phyloP scores from a whole-genome alignment of 2,797 vertebrate genomes.

The Gila robusta region DNA sequence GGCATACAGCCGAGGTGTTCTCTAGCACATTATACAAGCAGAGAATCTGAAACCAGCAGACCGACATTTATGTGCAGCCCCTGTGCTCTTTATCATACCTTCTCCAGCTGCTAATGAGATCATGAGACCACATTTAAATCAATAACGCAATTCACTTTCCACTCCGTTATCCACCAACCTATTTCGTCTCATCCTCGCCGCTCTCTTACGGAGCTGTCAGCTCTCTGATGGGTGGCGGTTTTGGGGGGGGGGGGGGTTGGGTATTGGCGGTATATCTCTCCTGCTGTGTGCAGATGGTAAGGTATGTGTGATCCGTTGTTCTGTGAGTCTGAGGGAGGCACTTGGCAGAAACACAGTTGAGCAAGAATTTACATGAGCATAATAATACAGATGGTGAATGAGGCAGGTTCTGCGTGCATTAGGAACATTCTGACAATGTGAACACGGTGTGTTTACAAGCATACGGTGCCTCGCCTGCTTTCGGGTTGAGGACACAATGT shows the following conservation, averaged over 20 bases:
- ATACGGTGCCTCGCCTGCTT: neutral
- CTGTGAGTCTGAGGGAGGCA: conserved; percentile 8
- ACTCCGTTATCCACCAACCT: conserved; percentile 15
- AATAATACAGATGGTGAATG: conserved; percentile 43
- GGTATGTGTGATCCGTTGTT: conserved; percentile 36
- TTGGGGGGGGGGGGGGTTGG: neutral
- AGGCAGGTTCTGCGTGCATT: neutral
- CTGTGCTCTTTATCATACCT: conserved; percentile 31
- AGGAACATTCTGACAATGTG: conserved; percentile 19
- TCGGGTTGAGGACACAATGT: neutral
- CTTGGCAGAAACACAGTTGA: conserved; percentile 29
- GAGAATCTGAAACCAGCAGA: conserved; percentile 31
- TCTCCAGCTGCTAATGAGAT: conserved; percentile 6
- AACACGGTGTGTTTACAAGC: conserved; percentile 13
- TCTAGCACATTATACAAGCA: conserved; percentile 21
- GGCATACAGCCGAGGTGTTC: conserved; percentile 20
- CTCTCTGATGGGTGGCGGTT: neutral
- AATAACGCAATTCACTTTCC: conserved; percentile 47
- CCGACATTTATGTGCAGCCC: conserved; percentile 15
- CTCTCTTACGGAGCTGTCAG: conserved; percentile 22
- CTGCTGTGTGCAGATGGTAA: conserved; percentile 36
- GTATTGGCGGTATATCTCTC: neutral
- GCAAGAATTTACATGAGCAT: conserved; percentile 13
- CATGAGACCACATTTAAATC: conserved; percentile 44
- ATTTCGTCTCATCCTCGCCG: neutral